These are phyloP conservation scores for Onychorhynchus coronatus DNA, from an alignment of 2,113 vertebrate genomes.

Conservation along the genomic window DNA sequence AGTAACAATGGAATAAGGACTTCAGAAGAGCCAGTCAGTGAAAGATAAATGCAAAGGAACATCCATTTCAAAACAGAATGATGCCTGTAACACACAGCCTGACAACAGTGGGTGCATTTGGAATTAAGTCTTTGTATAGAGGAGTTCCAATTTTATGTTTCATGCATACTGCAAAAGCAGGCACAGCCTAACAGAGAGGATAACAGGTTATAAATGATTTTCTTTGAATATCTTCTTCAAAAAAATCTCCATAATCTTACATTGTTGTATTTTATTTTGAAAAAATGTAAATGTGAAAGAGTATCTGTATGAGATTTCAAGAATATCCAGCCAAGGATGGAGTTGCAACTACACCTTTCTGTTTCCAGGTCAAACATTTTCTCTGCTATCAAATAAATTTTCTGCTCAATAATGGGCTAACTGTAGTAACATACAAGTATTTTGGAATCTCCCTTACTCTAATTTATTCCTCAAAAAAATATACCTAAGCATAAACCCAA, in stretches of 20 bases:
- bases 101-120: slow-evolving; percentile 25
- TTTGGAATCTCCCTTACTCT: background rate
- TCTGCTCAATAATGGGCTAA: background rate
- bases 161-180: slow-evolving; percentile 20
- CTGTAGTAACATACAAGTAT: background rate
- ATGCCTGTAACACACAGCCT: slow-evolving; percentile 16
- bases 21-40: slow-evolving; percentile 26
- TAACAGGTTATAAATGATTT: slow-evolving; percentile 41
- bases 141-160: slow-evolving; percentile 36
- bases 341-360: background rate
- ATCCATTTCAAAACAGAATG: slow-evolving; percentile 46
- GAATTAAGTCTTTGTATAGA: slow-evolving; percentile 47
- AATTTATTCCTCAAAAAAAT: background rate
- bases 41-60: slow-evolving; percentile 27
- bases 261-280: slow-evolving; percentile 12
- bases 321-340: background rate
- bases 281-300: background rate
- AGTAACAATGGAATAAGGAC: slow-evolving; percentile 9
- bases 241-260: slow-evolving; percentile 23
- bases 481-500: background rate
- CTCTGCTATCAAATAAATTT: background rate
- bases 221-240: slow-evolving; percentile 11
- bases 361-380: background rate
- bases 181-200: background rate
- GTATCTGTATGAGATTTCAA: background rate